Evolutionary conservation across 2,797 vertebrate genomes (phyloP).

Genomic region (Gallinago nigripennis): DNA sequence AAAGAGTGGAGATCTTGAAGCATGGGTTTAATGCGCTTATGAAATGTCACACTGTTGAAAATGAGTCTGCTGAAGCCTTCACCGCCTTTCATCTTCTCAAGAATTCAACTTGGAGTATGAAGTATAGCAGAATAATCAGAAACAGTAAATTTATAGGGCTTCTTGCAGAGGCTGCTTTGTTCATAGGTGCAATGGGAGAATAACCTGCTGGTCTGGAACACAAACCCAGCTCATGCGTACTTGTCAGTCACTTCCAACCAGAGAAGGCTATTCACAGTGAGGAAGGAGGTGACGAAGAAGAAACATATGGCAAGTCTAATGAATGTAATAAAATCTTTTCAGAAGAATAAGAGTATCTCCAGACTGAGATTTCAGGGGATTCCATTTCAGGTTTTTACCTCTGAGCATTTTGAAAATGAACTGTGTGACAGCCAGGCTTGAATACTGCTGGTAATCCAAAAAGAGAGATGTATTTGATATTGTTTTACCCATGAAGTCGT

Average conservation of each 20-base stretch:
- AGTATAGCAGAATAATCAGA: not conserved
- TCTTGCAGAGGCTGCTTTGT: not conserved
- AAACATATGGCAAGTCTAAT: not conserved
- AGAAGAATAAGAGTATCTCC: not conserved
- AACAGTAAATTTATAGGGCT: not conserved
- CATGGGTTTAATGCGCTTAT: fast-evolving
- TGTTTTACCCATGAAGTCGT: not conserved
- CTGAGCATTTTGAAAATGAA: not conserved
- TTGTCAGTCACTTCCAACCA: not conserved
- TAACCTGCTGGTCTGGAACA: too few species aligned
- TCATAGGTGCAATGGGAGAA: not conserved
- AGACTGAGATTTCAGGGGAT: not conserved
- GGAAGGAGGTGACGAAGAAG: not conserved
- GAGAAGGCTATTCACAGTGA: not conserved
- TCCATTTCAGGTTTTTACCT: not conserved
- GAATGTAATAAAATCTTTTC: not conserved
- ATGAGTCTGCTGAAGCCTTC: not conserved
- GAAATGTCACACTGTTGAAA: not conserved
- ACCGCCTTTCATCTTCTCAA: not conserved
- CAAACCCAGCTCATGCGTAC: not conserved
- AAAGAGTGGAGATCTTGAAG: not conserved
- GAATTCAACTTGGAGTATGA: not conserved
- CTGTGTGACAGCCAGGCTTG: not conserved
- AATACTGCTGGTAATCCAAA: not conserved
- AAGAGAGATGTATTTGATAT: not conserved